Conservation (phyloP, 2,113 vertebrate species). For the Bettongia penicillata region DNA sequence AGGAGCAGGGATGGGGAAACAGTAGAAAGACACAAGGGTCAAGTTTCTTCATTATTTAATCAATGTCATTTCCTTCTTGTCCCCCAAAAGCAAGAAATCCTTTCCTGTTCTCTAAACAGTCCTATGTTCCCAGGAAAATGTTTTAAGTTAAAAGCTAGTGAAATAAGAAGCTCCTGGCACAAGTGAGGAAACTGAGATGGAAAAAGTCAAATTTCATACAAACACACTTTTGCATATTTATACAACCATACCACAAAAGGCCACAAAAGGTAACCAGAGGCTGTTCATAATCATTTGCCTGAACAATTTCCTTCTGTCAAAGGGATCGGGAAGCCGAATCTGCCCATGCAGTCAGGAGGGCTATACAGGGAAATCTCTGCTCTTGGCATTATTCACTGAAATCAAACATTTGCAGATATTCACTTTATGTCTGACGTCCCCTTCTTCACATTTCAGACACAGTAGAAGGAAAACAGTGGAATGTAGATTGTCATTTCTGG, state of each 20-base stretch:
- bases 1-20: neutral
- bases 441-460: slow-evolving; percentile 10
- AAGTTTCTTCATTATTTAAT: slow-evolving; percentile 19
- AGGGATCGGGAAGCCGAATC: neutral
- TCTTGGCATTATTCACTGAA: neutral
- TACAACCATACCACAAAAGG: neutral
- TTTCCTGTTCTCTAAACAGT: slow-evolving; percentile 23
- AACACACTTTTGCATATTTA: neutral
- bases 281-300: neutral
- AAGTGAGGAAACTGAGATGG: slow-evolving; percentile 1
- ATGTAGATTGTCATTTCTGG: slow-evolving; percentile 31
- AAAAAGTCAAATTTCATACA: slow-evolving; percentile 42
- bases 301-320: neutral
- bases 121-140: slow-evolving; percentile 11
- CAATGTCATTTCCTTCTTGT: slow-evolving; percentile 5
- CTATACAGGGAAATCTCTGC: neutral
- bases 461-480: slow-evolving; percentile 32
- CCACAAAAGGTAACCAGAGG: neutral
- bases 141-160: slow-evolving; percentile 18
- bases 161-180: slow-evolving; percentile 32
- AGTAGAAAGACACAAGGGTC: slow-evolving; percentile 24
- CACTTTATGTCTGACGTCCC: slow-evolving; percentile 20
- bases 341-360: neutral
- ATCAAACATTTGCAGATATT: slow-evolving; percentile 3
- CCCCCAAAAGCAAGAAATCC: slow-evolving; percentile 9